Base-by-base conservation (phyloP, 1,140 invertebrate species). In the Diabrotica undecimpunctata region DNA sequence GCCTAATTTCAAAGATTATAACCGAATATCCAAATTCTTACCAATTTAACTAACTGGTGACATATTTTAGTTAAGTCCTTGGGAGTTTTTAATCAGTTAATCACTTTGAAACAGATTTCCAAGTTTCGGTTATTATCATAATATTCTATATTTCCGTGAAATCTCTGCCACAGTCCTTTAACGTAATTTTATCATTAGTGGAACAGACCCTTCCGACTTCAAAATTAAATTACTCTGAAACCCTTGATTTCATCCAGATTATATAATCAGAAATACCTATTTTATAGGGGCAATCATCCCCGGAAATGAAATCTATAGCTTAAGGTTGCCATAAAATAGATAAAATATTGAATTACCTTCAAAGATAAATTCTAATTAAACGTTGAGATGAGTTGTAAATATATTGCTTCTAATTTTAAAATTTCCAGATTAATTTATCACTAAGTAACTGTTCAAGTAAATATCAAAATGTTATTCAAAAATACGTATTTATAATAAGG, bases 181-280 rank as follows among this genome's bases (percentile, higher is more conserved):
- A 46, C n/a, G 41, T 46, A 46, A 46, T 46, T 46, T 46, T 46
- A 46, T 46, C 41, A 46, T 46, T 46, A 46, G 41, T 46, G n/a
- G 41, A 46, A 46, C 41, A 46, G 41, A 46, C 41, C 41, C 41
- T 46, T 46, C 41, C 41, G 41, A 46, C 41, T 46, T 46, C 41
- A 46, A 46, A 46, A 46, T 46, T 46, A 46, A 46, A 46, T 46
- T 46, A 46, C 41, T 46, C 8, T n/a, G 41, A 46, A 46, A 46
- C 41, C 41, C 41, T 46, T 46, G 41, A 46, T 46, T 46, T 46
- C n/a, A 46, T 46, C 41, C n/a, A 46, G 41, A 46, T 46, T 46
- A 46, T 46, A 46, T 46, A 46, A 46, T 46, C 41, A 46, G 5
- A n/a, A 25, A 8, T 46, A 46, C 41, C 41, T 46, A 46, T 46